Percentiles rank a stretch among this genome's conserved stretches.
phyloP scores from a whole-genome alignment of 2,888 invertebrate species.

The Meteorus cinctellus region DNA sequence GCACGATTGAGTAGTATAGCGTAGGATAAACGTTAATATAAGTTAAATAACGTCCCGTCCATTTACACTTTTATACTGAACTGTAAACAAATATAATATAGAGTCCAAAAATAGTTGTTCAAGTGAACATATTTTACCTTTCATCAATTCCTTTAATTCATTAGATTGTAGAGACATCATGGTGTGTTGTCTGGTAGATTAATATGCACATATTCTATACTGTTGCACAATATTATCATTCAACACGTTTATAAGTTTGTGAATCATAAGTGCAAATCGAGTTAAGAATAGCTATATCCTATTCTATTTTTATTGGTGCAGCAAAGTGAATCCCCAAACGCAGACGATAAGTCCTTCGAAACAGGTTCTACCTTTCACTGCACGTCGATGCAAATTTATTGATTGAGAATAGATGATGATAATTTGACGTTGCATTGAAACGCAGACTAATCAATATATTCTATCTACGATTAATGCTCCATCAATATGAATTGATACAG shows the following conservation, averaged over 20 bases:
- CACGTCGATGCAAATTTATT: constrained; percentile 16
- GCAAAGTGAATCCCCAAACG: constrained; percentile 10
- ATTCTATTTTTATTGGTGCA: constrained; percentile 16
- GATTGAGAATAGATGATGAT: no score
- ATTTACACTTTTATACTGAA: not conserved
- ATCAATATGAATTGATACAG: constrained; percentile 12
- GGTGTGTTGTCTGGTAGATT: no score
- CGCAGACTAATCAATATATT: not conserved
- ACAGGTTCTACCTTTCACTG: constrained; percentile 26
- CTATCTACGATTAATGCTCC: constrained; percentile 13
- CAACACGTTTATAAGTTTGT: not conserved
- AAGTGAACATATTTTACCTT: no score
- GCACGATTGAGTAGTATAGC: no score
- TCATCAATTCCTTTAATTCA: no score
- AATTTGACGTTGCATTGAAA: not conserved
- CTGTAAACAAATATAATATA: no score
- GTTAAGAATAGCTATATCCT: not conserved
- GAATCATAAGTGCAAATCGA: not conserved
- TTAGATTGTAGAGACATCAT: no score
- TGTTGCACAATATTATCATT: not conserved
- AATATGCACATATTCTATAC: no score
- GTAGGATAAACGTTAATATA: no score
- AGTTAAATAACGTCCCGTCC: not conserved
- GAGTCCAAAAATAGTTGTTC: no score
- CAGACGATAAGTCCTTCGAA: constrained; percentile 23